These are phyloP conservation scores for Synanceia verrucosa DNA, from an alignment of 2,797 vertebrate species.

Conservation along the genomic window DNA sequence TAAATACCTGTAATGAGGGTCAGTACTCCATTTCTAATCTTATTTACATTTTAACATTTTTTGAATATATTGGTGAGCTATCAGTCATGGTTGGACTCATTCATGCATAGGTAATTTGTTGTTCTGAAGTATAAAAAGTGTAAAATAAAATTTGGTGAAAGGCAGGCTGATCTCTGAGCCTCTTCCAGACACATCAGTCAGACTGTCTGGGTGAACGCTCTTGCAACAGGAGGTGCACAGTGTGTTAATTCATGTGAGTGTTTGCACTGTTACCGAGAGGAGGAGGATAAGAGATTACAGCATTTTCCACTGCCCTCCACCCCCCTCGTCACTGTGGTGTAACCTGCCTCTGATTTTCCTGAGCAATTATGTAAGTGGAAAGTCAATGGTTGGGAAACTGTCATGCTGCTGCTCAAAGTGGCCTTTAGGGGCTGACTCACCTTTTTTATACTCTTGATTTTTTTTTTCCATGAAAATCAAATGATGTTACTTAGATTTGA, in stretches of 20 bases:
- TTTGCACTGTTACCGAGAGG: constrained; percentile 4
- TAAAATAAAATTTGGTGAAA: neutral
- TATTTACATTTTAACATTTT: too few species aligned
- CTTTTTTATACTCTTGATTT: constrained; percentile 15
- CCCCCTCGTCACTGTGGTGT: constrained; percentile 31
- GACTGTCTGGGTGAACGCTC: constrained; percentile 4
- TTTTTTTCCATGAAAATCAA: neutral
- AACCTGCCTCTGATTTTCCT: constrained; percentile 46
- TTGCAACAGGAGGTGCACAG: constrained; percentile 21
- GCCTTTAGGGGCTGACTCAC: constrained; percentile 1
- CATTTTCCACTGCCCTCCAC: constrained; percentile 47
- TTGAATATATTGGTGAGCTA: too few species aligned
- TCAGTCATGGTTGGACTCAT: too few species aligned
- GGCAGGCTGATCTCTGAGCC: too few species aligned
- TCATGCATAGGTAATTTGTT: too few species aligned
- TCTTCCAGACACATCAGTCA: constrained; percentile 3
- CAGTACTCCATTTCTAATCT: too few species aligned
- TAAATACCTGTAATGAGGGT: too few species aligned
- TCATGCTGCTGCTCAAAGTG: constrained; percentile 8
- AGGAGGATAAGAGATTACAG: constrained; percentile 23
- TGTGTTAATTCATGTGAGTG: constrained; percentile 2
- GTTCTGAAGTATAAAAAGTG: neutral
- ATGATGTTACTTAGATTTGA: neutral
- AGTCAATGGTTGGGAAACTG: constrained; percentile 60
- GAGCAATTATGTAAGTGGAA: constrained; percentile 61